These are phyloP conservation scores for Frankliniella fusca DNA, from an alignment of 2,888 invertebrate genomes.

Conservation along the genomic window DNA sequence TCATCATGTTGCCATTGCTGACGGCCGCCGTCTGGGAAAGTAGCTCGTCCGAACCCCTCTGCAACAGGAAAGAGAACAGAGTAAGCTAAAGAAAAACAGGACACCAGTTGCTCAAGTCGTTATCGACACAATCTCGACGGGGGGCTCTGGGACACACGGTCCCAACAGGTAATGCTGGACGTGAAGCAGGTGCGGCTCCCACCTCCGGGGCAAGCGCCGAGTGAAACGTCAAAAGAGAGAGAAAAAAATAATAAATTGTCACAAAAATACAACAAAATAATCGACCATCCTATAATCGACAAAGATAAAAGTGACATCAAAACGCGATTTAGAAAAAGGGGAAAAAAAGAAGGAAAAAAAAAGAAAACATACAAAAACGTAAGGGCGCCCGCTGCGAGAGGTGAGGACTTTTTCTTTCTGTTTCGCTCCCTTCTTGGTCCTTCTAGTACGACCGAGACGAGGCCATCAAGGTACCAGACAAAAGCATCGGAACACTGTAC, in stretches of 20 bases:
- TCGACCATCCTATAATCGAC: conserved; percentile 36
- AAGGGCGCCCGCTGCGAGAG: not conserved
- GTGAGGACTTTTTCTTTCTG: not conserved
- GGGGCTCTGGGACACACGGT: too few relatives aligned
- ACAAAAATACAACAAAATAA: conserved; percentile 45
- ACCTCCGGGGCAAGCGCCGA: too few relatives aligned
- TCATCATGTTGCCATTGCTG: conserved; percentile 72
- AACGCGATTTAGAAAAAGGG: conserved; percentile 30
- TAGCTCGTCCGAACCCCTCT: conserved; percentile 98
- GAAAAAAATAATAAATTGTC: conserved; percentile 38
- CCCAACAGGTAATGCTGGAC: too few relatives aligned
- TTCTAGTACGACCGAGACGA: not conserved
- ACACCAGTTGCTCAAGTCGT: too few relatives aligned
- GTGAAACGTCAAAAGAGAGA: too few relatives aligned
- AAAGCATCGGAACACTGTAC: not conserved
- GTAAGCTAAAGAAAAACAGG: too few relatives aligned
- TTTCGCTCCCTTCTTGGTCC: not conserved
- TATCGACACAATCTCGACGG: too few relatives aligned
- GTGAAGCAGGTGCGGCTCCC: too few relatives aligned
- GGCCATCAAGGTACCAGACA: not conserved
- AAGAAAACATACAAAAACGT: conserved; percentile 28
- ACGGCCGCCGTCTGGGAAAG: conserved; percentile 85
- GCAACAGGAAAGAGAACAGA: conserved; percentile 49
- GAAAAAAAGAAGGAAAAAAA: conserved; percentile 30
- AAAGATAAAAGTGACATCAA: conserved; percentile 27